A percentile compares a stretch with the other conserved stretches of the same genome.
phyloP scores from a whole-genome alignment of 2,888 invertebrate species.

The Cryptosula pallasiana region DNA sequence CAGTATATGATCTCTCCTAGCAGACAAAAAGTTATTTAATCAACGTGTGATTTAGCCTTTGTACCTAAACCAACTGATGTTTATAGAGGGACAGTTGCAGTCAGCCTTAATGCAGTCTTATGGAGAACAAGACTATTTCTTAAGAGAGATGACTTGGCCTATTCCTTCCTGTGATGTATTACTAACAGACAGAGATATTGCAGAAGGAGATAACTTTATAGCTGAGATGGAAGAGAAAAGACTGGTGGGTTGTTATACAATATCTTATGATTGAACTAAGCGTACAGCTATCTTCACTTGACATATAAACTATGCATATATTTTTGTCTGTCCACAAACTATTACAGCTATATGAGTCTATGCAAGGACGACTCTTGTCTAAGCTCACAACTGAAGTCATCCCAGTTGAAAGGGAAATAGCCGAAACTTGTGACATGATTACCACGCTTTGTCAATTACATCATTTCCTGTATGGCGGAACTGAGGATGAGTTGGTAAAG shows the following conservation, averaged over 20 bases:
- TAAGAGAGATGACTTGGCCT: slow-evolving; percentile 21
- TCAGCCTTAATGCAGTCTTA: background rate
- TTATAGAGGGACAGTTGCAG: no score
- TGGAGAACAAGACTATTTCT: slow-evolving; percentile 10
- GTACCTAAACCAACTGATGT: no score
- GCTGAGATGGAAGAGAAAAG: slow-evolving; percentile 13
- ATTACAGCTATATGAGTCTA: background rate
- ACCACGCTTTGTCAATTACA: background rate
- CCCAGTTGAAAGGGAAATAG: background rate
- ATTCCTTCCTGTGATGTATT: background rate
- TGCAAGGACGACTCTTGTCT: background rate
- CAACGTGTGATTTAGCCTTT: no score
- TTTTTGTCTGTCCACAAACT: no score
- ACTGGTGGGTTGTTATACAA: background rate
- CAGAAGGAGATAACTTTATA: slow-evolving; percentile 14
- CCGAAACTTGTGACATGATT: background rate
- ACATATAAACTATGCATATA: no score
- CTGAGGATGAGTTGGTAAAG: slow-evolving; percentile 9
- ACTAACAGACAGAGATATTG: background rate
- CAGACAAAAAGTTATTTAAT: no score
- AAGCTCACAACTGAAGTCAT: background rate
- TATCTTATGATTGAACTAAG: no score
- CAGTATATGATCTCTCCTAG: no score
- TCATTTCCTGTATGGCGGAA: slow-evolving; percentile 1
- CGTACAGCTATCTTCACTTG: no score